These are phyloP conservation scores for Barbus barbus DNA, from an alignment of 2,113 vertebrate genomes.

Conservation along the genomic window DNA sequence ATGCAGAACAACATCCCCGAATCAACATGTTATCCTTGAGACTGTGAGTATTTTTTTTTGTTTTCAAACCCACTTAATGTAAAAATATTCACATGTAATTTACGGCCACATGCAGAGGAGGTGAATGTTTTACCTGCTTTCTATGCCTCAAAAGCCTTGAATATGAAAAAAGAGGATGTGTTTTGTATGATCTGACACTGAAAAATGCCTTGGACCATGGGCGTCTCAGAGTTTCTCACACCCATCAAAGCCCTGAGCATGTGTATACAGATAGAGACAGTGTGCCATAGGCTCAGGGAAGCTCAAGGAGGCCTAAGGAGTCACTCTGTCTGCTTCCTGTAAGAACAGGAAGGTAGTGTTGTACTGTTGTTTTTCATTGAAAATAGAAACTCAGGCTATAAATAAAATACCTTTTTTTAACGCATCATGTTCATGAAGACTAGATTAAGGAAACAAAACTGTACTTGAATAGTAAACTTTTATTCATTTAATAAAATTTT, in stretches of 20 bases:
- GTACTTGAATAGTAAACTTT: neutral
- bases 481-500: neutral
- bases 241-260: conserved; percentile 43
- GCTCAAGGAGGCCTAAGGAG: conserved; percentile 67
- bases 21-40: conserved; percentile 71
- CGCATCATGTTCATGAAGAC: conserved; percentile 62
- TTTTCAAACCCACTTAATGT: neutral
- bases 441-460: conserved; percentile 25
- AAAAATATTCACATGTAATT: neutral
- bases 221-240: too few species aligned
- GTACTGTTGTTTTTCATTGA: conserved; percentile 60
- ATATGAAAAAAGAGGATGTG: conserved; percentile 10
- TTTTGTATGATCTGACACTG: conserved; percentile 31
- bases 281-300: conserved; percentile 55
- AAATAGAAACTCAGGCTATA: conserved; percentile 70
- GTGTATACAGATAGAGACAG: conserved; percentile 56
- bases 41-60: conserved; percentile 71
- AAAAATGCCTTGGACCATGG: conserved; percentile 35
- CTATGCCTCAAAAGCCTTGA: conserved; percentile 8
- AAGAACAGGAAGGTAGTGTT: conserved; percentile 75
- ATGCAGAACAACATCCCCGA: conserved; percentile 82
- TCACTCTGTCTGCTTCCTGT: conserved; percentile 80
- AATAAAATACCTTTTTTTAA: conserved; percentile 49
- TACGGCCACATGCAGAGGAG: neutral
- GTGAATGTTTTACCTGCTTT: conserved; percentile 10